Conservation (phyloP, 2,888 invertebrate species). For the Camptogramma bilineatum region DNA sequence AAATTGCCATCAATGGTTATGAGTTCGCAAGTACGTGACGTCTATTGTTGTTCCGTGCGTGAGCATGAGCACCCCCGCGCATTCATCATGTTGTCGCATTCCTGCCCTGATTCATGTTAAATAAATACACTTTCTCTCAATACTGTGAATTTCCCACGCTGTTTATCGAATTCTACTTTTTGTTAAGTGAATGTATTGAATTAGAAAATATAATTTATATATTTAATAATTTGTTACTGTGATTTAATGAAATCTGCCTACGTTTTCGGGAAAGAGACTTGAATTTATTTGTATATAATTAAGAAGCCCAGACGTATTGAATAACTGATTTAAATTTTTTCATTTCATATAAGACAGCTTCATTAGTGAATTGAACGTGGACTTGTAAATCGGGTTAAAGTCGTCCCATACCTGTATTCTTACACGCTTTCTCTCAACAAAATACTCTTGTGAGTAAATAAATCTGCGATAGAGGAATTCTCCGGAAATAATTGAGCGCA, state of each 20-base stretch:
- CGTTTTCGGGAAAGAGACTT: conserved; percentile 9
- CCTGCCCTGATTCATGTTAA: conserved; percentile 39
- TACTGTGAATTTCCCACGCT: conserved; percentile 5
- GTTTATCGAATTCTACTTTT: conserved; percentile 6
- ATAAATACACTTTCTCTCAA: conserved; percentile 18
- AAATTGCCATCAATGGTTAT: conserved; percentile 75
- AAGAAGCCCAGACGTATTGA: no score
- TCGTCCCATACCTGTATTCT: neutral
- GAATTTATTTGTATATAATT: no score
- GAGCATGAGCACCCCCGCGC: conserved; percentile 51
- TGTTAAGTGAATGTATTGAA: no score
- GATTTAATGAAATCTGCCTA: neutral
- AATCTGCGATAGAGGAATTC: conserved; percentile 57
- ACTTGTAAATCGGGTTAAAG: neutral
- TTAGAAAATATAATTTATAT: neutral
- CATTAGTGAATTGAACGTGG: neutral
- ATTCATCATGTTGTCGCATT: conserved; percentile 65
- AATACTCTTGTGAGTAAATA: conserved; percentile 43
- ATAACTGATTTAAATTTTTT: no score
- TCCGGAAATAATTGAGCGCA: conserved; percentile 60
- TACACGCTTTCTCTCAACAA: conserved; percentile 12
- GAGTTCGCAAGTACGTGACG: conserved; percentile 74
- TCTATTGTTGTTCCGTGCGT: conserved; percentile 68
- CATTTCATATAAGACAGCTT: neutral
- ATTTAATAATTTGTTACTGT: neutral